Evolutionary conservation across 2,113 vertebrate genomes (phyloP), one percentile per base, ranked within the genome.

Genomic region (Mandrillus leucophaeus): DNA sequence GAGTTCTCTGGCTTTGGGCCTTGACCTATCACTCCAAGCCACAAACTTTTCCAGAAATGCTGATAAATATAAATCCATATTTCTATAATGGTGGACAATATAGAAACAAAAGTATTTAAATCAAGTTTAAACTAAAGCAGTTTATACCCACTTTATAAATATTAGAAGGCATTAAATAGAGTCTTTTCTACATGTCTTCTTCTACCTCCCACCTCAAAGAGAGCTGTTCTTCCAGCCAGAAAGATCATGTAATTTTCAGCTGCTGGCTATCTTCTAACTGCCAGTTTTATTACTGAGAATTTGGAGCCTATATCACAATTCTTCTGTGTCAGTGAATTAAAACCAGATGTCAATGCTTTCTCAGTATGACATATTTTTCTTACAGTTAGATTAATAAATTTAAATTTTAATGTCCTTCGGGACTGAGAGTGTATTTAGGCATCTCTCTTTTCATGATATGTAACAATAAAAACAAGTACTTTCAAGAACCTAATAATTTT

Each of bases 401-500:
- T 95, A 88, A 95, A 97, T 84, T 52, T 84, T 87, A 96, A 95
- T 76, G 32, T 92, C 76, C 45, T 87, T 88, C 70, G 66, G 72
- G 30, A 40, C 55, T 59, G 66, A 25, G 59, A 76, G 12, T 85
- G 4, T 96, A 73, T 93, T 93, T 96, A 97, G 52, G 17, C 57
- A 68, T 90, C 81, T 92, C 79, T 93, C 83, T 82, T 97, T 88
- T 70, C 61, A 72, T 95, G 16, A 38, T 90, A 90, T 59, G 12
- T 64, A 92, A 89, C 78, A 90, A 94, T 97, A n/a, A 85, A 97
- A 86, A 45, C 55, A 94, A 20, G 17, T 10, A 59, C 61, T 70
- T 96, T 92, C 93, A 79, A 94, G 35, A 27, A 79, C 38, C 64
- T 94, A 88, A 90, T 90, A 85, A 95, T 80, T 98, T 96, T 97